Conservation (phyloP, 2,113 vertebrate genomes). For the Pampusana beccarii region DNA sequence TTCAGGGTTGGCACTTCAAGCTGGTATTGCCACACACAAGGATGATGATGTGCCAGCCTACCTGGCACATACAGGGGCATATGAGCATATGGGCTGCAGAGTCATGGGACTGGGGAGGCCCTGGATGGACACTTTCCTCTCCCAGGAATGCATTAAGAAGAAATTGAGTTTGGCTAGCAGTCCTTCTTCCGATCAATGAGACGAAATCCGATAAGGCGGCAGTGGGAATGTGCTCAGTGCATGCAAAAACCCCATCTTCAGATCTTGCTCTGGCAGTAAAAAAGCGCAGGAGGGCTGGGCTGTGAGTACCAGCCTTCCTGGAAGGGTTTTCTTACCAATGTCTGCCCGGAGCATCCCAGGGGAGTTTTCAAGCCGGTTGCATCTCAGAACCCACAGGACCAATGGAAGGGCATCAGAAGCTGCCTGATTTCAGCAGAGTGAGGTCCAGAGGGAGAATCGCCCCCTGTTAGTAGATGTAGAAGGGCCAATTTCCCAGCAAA, state of each 20-base stretch:
- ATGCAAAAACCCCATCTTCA: not conserved
- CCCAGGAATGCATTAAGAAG: not conserved
- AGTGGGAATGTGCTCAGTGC: not conserved
- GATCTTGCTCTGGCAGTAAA: not conserved
- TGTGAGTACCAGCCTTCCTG: not conserved
- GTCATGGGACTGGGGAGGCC: not conserved
- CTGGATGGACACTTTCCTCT: not conserved
- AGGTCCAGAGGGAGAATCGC: not conserved
- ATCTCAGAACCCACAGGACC: not conserved
- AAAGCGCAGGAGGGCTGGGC: not conserved
- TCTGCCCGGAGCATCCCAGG: not conserved
- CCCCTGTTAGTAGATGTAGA: not conserved
- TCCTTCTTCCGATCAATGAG: not conserved
- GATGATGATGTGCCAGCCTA: not conserved
- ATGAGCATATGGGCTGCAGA: not conserved
- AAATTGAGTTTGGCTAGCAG: not conserved
- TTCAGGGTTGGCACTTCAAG: not conserved
- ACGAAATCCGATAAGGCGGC: not conserved
- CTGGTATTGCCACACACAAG: too few species aligned
- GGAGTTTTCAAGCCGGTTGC: not conserved
- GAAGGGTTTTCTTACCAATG: not conserved
- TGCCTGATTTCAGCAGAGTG: not conserved
- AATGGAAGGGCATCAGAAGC: not conserved
- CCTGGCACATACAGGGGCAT: accelerated
- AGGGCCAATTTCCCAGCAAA: not conserved